Evolutionary conservation across 2,113 vertebrate species (phyloP), one percentile per base, ranked within the genome.

Genomic region (Aix galericulata): DNA sequence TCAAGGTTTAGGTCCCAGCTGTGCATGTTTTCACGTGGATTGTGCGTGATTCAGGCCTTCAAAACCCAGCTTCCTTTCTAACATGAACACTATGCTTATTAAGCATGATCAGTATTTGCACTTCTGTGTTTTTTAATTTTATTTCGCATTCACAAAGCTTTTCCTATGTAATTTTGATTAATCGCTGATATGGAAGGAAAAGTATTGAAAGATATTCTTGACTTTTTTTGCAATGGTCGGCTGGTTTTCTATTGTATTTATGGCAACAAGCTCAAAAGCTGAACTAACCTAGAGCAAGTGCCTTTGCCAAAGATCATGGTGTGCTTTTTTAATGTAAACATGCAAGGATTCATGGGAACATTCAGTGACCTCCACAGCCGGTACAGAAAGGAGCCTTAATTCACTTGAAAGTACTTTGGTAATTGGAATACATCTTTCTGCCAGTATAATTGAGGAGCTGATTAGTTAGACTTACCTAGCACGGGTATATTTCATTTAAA

Each of bases 291-390:
- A 88, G 82, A 91, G 92, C 53, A 40, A 90, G 83, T 23, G 77
- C 53, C 91, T 95, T 95, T 97, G 98, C 98, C 98, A 98, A 97
- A 98, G 98, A 97, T 98, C 98, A 91, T 34, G 60, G 69, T 98
- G 98, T 98, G 97, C 98, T 98, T 98, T 98, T 97, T 96, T 73
- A 96, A 97, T 97, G 98, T 97, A 97, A 98, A 98, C 97, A 95
- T 96, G 84, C 58, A 80, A 86, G 89, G 93, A 89, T 95, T 97
- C 96, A 95, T 95, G 95, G 97, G 98, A 98, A 98, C 97, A 97
- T 8, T 93, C 46, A 40, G 71, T 97, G 98, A 97, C 98, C 98
- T 98, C 98, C 98, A 97, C 88, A 88, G 83, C 81, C 38, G 2
- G 96, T 91, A 97, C 93, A 90, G 85, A 97, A 96, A 96, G 53